A percentile compares a stretch with the other conserved stretches of the same genome.
Evolutionary conservation across 1,140 invertebrate genomes (phyloP).

Genomic region (Dryas iulia): DNA sequence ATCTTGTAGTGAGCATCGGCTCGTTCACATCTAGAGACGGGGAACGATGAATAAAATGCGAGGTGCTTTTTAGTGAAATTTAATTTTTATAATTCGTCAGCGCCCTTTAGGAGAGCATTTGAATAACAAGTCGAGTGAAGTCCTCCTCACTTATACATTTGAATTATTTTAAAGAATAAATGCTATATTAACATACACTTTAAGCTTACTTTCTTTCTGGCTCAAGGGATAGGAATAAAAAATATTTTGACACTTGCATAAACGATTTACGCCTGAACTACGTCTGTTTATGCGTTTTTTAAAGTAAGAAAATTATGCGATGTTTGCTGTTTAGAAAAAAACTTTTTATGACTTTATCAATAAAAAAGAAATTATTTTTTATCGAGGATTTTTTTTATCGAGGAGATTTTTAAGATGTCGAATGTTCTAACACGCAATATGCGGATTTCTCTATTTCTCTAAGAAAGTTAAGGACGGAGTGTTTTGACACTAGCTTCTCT

Average conservation of each 20-base stretch:
- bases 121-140: conserved; percentile 41
- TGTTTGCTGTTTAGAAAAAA: too few species aligned
- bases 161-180: conserved; percentile 5
- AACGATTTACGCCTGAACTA: background rate
- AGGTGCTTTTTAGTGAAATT: conserved; percentile 52
- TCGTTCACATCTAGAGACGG: conserved; percentile 60
- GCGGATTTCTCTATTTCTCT: too few species aligned
- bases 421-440: too few species aligned
- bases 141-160: conserved; percentile 20
- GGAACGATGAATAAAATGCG: conserved; percentile 59
- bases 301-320: too few species aligned
- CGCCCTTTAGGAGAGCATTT: conserved; percentile 32
- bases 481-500: too few species aligned
- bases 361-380: too few species aligned
- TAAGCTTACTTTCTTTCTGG: background rate
- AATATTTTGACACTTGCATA: background rate
- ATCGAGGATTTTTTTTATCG: too few species aligned
- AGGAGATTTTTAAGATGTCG: too few species aligned
- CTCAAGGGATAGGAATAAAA: background rate
- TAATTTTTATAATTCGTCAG: conserved; percentile 55
- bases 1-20: conserved; percentile 70
- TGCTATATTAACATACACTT: conserved; percentile 1
- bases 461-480: too few species aligned
- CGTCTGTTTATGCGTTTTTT: too few species aligned
- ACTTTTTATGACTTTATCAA: too few species aligned